These are phyloP conservation scores for Siniperca undulata DNA, from an alignment of 2,797 vertebrate species.

Conservation along the genomic window DNA sequence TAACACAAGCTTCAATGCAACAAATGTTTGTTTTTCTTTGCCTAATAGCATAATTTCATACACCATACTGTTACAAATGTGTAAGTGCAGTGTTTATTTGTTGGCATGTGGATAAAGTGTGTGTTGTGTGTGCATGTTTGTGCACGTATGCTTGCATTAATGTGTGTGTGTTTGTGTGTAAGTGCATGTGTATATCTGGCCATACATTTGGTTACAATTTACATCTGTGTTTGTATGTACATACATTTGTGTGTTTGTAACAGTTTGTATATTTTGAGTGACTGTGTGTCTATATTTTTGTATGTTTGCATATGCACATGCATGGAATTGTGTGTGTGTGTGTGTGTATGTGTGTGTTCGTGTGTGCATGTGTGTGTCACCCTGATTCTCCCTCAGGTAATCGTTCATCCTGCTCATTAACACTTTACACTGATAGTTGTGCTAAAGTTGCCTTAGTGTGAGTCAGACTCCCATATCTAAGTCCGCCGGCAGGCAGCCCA, in stretches of 20 bases:
- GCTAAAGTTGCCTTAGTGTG: conserved; percentile 50
- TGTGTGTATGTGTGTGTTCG: not conserved
- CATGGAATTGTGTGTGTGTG: not conserved
- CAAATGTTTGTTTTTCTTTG: conserved; percentile 29
- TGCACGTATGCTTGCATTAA: conserved; percentile 7
- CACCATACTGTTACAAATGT: not conserved
- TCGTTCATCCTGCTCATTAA: conserved; percentile 47
- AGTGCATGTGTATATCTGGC: not conserved
- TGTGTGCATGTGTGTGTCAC: not conserved
- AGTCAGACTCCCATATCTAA: conserved; percentile 53
- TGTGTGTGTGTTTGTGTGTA: conserved; percentile 8
- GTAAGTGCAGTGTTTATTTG: conserved; percentile 6
- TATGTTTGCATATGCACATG: not conserved
- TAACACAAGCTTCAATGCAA: conserved; percentile 1
- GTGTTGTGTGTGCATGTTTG: conserved; percentile 14
- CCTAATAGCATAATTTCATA: conserved; percentile 2
- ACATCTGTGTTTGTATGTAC: conserved; percentile 26
- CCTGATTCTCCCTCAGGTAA: conserved; percentile 33
- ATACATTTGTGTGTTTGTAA: not conserved
- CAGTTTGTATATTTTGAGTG: conserved; percentile 31
- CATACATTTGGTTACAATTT: conserved; percentile 15
- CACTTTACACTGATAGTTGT: conserved; percentile 43
- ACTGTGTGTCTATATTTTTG: not conserved
- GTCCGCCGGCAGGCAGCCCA: conserved; percentile 54
- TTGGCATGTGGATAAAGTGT: conserved; percentile 4